A percentile compares a stretch with the other conserved stretches of the same genome.
These are phyloP conservation scores for Bugula neritina DNA, from an alignment of 2,888 invertebrate genomes.

Conservation along the genomic window DNA sequence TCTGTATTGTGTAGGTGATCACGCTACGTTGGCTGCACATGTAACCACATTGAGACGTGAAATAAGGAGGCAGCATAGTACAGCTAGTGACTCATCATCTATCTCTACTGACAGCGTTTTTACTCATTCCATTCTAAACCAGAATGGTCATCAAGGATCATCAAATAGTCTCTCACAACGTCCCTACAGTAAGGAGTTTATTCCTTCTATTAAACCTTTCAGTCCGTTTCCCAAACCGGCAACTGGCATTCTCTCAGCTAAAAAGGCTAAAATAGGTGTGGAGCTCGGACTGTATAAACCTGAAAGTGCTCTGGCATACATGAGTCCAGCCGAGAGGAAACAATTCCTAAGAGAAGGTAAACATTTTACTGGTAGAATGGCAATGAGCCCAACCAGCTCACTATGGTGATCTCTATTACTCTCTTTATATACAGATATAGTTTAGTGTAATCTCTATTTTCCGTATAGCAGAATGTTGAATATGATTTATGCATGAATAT, in stretches of 20 bases:
- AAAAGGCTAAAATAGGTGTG: constrained; percentile 14
- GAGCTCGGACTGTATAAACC: constrained; percentile 12
- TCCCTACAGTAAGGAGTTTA: background rate
- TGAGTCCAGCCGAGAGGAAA: background rate
- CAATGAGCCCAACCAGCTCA: background rate
- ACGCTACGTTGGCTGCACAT: too few relatives aligned
- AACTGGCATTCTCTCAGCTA: background rate
- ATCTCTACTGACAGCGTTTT: constrained; percentile 14
- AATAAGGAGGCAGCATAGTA: background rate
- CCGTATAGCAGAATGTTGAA: too few relatives aligned
- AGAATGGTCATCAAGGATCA: background rate
- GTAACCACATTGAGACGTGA: too few relatives aligned
- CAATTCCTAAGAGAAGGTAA: background rate
- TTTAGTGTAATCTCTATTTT: too few relatives aligned
- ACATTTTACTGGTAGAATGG: constrained; percentile 4
- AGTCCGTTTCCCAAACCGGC: constrained; percentile 9
- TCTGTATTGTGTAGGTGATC: too few relatives aligned
- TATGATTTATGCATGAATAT: too few relatives aligned
- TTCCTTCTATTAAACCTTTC: background rate
- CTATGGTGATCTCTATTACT: background rate
- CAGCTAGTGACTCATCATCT: background rate
- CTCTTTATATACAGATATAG: too few relatives aligned
- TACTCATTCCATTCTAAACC: background rate
- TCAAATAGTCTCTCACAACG: background rate
- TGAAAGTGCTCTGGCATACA: background rate